Conservation (phyloP, 2,113 vertebrate species). For the Riparia riparia region DNA sequence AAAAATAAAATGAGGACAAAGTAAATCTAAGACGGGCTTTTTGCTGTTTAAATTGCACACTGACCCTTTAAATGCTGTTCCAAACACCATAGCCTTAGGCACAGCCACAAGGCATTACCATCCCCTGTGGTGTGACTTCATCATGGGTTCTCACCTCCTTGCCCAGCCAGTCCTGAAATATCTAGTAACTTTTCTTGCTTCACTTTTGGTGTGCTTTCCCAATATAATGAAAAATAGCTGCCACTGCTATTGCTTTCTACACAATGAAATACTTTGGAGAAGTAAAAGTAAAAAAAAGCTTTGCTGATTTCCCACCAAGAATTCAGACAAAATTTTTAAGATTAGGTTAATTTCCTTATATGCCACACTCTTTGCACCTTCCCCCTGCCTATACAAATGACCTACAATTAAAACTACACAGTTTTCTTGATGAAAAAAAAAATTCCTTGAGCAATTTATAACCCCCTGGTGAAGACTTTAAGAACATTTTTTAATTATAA, state of each 20-base stretch:
- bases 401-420: not conserved
- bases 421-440: not conserved
- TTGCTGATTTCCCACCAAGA: not conserved
- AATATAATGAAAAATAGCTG: slow-evolving; percentile 7
- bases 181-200: slow-evolving; percentile 34
- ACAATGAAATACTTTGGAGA: not conserved
- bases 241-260: not conserved
- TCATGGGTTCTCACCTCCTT: not conserved
- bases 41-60: slow-evolving; percentile 11
- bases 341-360: not conserved
- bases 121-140: slow-evolving; percentile 8
- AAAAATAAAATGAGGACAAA: slow-evolving; percentile 58
- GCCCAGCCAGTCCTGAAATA: not conserved
- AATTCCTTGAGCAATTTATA: not conserved
- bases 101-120: slow-evolving; percentile 39
- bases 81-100: slow-evolving; percentile 36
- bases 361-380: fast-evolving
- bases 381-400: fast-evolving
- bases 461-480: not conserved
- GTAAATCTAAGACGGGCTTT: slow-evolving; percentile 27
- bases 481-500: not conserved
- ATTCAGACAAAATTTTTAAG: not conserved
- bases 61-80: slow-evolving; percentile 51
- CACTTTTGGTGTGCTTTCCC: slow-evolving; percentile 29
- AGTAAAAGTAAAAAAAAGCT: not conserved